Evolutionary conservation across 1,140 invertebrate genomes (phyloP).

Genomic region (Leptopilina boulardi): DNA sequence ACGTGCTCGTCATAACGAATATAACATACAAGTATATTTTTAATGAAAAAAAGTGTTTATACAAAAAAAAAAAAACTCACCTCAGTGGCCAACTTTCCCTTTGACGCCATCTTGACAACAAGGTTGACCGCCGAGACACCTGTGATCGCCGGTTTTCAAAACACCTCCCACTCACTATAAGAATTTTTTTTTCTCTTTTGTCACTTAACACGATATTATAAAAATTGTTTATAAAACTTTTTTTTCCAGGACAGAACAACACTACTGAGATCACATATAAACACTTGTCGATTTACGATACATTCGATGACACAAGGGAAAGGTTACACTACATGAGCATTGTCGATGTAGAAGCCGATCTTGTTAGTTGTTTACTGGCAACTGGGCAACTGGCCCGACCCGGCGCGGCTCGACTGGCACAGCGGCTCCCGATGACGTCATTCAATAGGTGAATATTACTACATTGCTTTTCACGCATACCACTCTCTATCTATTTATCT

Average conservation of each 20-base stretch:
- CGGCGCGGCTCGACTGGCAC: neutral
- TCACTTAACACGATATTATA: neutral
- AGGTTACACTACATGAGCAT: neutral
- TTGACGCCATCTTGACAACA: conserved; percentile 74
- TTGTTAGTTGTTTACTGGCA: conserved; percentile 9
- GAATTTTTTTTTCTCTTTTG: conserved; percentile 27
- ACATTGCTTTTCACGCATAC: conserved; percentile 6
- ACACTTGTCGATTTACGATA: neutral
- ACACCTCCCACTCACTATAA: conserved; percentile 34
- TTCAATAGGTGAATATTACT: conserved; percentile 17
- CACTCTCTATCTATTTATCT: neutral
- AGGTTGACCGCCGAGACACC: conserved; percentile 53
- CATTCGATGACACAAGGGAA: conserved; percentile 4
- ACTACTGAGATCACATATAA: neutral
- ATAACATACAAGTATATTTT: neutral
- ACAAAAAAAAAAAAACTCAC: conserved; percentile 59
- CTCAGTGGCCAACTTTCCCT: conserved; percentile 68
- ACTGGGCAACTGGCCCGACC: neutral
- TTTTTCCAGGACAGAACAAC: neutral
- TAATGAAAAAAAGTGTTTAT: neutral
- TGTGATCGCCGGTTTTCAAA: conserved; percentile 41
- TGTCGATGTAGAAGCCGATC: conserved; percentile 12
- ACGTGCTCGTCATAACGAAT: neutral
- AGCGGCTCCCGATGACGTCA: neutral
- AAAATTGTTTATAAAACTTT: conserved; percentile 29